Conservation (phyloP, 1,140 invertebrate genomes). For the Platorchestia sp. region DNA sequence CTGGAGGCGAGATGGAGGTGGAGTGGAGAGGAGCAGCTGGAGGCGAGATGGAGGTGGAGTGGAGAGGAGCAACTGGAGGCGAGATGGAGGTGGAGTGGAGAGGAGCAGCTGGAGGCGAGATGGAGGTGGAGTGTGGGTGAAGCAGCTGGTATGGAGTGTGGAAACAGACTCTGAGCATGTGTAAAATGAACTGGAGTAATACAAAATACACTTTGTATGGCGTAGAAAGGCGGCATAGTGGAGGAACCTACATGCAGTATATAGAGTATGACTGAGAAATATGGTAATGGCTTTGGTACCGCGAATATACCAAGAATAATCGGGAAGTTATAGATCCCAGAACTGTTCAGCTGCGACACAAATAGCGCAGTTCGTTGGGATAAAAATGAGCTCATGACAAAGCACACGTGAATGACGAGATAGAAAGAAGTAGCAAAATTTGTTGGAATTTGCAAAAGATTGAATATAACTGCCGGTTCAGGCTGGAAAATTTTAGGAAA, state of each 20-base stretch:
- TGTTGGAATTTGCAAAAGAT: background rate
- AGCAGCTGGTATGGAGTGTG: slow-evolving; percentile 1
- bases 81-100: slow-evolving; percentile 54
- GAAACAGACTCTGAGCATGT: background rate
- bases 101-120: slow-evolving; percentile 15
- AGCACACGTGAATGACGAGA: background rate
- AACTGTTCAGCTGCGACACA: background rate
- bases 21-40: slow-evolving; percentile 47
- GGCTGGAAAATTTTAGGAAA: background rate
- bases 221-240: background rate
- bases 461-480: background rate
- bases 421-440: background rate
- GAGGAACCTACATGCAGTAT: background rate
- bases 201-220: background rate
- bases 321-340: background rate
- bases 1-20: slow-evolving; percentile 56
- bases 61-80: slow-evolving; percentile 40
- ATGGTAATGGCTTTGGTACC: background rate
- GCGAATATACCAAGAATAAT: background rate
- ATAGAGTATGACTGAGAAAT: background rate
- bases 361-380: background rate
- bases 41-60: slow-evolving; percentile 56
- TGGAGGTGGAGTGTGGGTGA: slow-evolving; percentile 36
- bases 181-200: background rate
- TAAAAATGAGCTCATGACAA: background rate